A percentile compares a stretch with the other conserved stretches of the same genome.
These are phyloP conservation scores for Microvelia longipes DNA, from an alignment of 1,140 invertebrate species.

Conservation along the genomic window DNA sequence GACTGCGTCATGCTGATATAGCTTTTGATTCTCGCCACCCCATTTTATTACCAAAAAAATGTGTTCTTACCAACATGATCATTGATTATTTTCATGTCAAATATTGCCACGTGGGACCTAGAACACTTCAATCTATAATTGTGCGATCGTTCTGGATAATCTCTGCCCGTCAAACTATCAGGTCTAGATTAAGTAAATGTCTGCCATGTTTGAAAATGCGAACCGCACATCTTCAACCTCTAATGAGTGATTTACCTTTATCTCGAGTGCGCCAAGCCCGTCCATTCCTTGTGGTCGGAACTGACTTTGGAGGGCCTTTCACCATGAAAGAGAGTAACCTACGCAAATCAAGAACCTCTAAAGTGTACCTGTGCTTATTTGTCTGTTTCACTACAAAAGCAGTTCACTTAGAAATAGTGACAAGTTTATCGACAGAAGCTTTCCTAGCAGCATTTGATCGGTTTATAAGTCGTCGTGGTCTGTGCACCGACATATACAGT, in stretches of 20 bases:
- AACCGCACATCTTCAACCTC: not conserved
- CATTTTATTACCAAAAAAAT: constrained; percentile 23
- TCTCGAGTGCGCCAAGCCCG: not conserved
- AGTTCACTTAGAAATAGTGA: constrained; percentile 27
- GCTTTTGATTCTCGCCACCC: constrained; percentile 22
- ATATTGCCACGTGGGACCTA: constrained; percentile 21
- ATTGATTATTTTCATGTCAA: constrained; percentile 19
- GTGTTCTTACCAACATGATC: constrained; percentile 21
- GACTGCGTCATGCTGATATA: constrained; percentile 24
- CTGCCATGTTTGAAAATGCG: not conserved
- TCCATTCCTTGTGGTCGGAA: not conserved
- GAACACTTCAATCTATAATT: not conserved
- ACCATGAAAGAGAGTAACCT: constrained; percentile 10
- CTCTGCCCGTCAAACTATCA: not conserved
- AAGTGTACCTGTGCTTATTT: constrained; percentile 27
- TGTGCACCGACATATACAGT: constrained; percentile 20
- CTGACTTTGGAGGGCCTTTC: constrained; percentile 16
- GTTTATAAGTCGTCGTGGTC: constrained; percentile 23
- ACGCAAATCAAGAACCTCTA: constrained; percentile 21
- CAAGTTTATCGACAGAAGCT: constrained; percentile 21
- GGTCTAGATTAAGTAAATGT: not conserved
- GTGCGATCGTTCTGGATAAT: not conserved
- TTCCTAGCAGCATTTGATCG: constrained; percentile 25
- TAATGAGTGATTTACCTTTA: not conserved
- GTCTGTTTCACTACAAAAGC: constrained; percentile 25